Percentiles rank a stretch among this genome's conserved stretches.
These are phyloP conservation scores for Synanthedon andrenaeformis DNA, from an alignment of 2,888 invertebrate species.

Conservation along the genomic window DNA sequence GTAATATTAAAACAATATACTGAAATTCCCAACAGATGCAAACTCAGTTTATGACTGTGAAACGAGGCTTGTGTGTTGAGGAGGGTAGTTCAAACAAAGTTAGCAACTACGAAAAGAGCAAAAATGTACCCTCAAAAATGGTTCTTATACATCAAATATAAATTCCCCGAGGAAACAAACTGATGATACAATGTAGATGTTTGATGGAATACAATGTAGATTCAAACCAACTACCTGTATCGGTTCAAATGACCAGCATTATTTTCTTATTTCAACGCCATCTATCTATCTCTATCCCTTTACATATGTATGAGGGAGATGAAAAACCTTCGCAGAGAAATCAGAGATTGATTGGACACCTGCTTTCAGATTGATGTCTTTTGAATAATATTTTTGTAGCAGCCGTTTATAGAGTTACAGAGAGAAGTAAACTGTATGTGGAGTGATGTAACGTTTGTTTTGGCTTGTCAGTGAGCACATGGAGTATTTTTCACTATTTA, in stretches of 20 bases:
- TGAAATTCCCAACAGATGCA: no score
- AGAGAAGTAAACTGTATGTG: neutral
- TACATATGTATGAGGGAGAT: conserved; percentile 10
- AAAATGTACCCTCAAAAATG: no score
- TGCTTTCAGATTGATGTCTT: conserved; percentile 26
- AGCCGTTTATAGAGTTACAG: neutral
- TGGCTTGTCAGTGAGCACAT: conserved; percentile 1
- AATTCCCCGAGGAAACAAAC: no score
- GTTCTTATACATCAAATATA: no score
- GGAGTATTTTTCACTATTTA: conserved; percentile 8
- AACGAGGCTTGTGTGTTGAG: no score
- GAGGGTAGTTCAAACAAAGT: no score
- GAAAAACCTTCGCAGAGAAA: conserved; percentile 15
- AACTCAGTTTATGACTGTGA: no score
- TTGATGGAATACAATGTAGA: no score
- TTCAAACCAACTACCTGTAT: neutral
- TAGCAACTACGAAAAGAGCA: no score
- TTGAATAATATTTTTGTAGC: conserved; percentile 18
- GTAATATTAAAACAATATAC: no score
- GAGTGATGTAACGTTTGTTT: neutral
- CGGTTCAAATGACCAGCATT: conserved; percentile 12
- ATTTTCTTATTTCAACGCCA: conserved; percentile 15
- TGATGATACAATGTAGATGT: no score
- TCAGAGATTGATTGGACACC: conserved; percentile 36
- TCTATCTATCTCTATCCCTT: conserved; percentile 10